Evolutionary conservation across 2,888 invertebrate species (phyloP), one percentile per base, ranked within the genome.

Genomic region (Lasioglossum morio): DNA sequence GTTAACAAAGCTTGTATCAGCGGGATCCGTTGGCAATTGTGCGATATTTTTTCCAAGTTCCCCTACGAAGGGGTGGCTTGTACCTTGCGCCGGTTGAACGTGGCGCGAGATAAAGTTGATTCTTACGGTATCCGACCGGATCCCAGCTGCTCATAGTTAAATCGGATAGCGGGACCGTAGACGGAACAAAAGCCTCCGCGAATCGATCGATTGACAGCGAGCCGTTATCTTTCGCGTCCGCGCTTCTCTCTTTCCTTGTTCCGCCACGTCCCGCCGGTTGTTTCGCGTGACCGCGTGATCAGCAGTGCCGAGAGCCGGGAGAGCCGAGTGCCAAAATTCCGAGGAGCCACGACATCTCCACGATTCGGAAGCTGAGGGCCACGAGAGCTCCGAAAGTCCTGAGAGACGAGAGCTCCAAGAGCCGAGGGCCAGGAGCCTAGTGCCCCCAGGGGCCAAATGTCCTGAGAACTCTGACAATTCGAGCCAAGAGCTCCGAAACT

Each of bases 191-290:
- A 94, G 93, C 91, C 90, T 91, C 90, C 89, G 87, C 91, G 89
- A 87, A 93, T 94, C 93, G 93, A 94, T 94, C 93, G 93, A 94
- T 94, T 89, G 92, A 90, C 89, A 87, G 90, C 92, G 89, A 92
- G 92, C 91, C 92, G 93, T 94, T 94, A 94, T 94, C 94, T 93
- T 94, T 93, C 90, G 87, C 92, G 92, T 92, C 93, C 94, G 93
- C 92, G 89, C 91, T 89, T 87, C 90, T 89, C 88, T 91, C 87
- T 91, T 89, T 89, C 89, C 86, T 90, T 87, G 88, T 90, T 83
- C 84, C 81, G 72, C 83, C 34, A 79, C 79, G 78, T 77, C 75
- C 66, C 85, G 84, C 82, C 72, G 12, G 46, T 19, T 79, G 82
- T 88, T 84, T 82, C 78, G 79, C 63, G 53, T 77, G 43, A 60